phyloP scores from a whole-genome alignment of 2,888 invertebrate species.

The Romanomermis culicivorax region DNA sequence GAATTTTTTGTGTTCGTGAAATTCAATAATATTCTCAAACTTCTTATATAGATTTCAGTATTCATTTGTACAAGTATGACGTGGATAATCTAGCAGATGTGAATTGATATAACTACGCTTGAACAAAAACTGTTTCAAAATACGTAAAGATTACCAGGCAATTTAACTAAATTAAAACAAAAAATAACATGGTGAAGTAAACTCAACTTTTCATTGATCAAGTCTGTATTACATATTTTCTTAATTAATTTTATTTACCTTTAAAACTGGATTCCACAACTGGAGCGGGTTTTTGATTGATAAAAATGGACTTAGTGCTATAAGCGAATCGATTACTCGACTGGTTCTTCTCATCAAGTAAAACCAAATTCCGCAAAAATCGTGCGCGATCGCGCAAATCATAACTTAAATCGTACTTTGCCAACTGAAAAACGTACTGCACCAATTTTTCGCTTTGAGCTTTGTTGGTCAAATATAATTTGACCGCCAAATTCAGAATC shows the following conservation, averaged over 20 bases:
- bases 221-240: background rate
- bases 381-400: slow-evolving; percentile 87
- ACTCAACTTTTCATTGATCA: no score
- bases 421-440: slow-evolving; percentile 74
- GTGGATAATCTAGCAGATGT: no score
- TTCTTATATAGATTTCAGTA: no score
- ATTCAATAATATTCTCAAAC: no score
- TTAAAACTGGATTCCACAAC: slow-evolving; percentile 48
- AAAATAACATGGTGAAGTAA: no score
- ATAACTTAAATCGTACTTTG: slow-evolving; percentile 89
- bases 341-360: slow-evolving; percentile 35
- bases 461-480: slow-evolving; percentile 66
- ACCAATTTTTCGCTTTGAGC: slow-evolving; percentile 63
- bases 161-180: no score
- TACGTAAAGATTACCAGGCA: no score
- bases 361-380: slow-evolving; percentile 58
- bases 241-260: slow-evolving; percentile 21
- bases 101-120: no score
- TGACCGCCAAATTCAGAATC: slow-evolving; percentile 76
- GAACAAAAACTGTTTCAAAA: no score
- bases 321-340: slow-evolving; percentile 15
- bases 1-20: no score
- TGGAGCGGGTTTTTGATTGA: slow-evolving; percentile 80
- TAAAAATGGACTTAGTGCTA: slow-evolving; percentile 54
- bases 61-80: no score